Evolutionary conservation across 2,888 invertebrate species (phyloP).

Genomic region (Tridacna gigas): DNA sequence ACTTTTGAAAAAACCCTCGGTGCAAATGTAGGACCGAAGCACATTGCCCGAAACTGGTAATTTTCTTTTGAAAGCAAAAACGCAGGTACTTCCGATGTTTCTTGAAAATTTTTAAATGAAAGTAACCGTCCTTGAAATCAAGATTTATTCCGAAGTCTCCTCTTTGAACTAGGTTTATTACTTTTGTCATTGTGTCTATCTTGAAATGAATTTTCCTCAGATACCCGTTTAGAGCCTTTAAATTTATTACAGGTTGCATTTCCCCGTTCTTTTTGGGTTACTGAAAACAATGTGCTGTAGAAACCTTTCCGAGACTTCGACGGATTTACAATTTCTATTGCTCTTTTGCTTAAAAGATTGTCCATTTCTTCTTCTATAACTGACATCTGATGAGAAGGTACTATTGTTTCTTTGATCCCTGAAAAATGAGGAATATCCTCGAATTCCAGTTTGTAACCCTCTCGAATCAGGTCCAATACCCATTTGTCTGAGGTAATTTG

Average conservation of each 20-base stretch:
- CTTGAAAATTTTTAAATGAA: slow-evolving; percentile 10
- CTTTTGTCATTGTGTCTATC: slow-evolving; percentile 19
- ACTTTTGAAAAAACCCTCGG: slow-evolving; percentile 37
- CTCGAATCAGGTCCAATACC: slow-evolving; percentile 32
- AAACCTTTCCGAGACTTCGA: slow-evolving; percentile 23
- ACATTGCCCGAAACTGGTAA: slow-evolving; percentile 27
- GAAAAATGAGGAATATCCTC: slow-evolving; percentile 11
- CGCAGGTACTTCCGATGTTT: slow-evolving; percentile 14
- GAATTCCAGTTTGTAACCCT: slow-evolving; percentile 37
- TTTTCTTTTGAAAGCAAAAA: neutral
- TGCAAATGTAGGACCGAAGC: slow-evolving; percentile 34
- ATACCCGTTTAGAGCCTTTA: slow-evolving; percentile 14
- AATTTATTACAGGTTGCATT: slow-evolving; percentile 21
- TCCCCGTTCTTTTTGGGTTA: slow-evolving; percentile 13
- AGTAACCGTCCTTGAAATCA: slow-evolving; percentile 18
- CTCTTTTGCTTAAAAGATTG: slow-evolving; percentile 21
- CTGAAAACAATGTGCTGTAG: slow-evolving; percentile 30
- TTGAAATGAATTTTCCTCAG: slow-evolving; percentile 25
- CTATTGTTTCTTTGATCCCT: slow-evolving; percentile 24
- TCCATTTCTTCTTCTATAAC: slow-evolving; percentile 13
- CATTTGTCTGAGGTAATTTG: slow-evolving; percentile 28
- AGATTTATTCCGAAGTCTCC: slow-evolving; percentile 15
- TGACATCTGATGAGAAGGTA: slow-evolving; percentile 12
- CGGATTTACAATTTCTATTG: slow-evolving; percentile 24
- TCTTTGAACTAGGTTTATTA: slow-evolving; percentile 19